Conservation (phyloP, 2,888 invertebrate genomes). For the Pterostichus niger region DNA sequence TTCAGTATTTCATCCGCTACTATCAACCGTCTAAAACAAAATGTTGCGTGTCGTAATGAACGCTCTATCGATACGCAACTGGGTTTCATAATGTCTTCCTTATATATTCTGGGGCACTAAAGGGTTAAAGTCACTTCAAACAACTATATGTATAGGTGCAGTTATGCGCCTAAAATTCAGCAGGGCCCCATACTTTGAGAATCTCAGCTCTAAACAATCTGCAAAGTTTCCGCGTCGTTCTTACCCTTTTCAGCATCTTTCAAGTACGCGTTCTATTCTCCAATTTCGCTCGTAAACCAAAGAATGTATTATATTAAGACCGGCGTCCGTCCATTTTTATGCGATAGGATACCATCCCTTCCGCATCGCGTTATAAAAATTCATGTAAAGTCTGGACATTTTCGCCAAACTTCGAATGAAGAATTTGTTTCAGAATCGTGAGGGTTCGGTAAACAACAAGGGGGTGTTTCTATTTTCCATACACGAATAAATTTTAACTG, state of each 20-base stretch:
- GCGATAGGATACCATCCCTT: background rate
- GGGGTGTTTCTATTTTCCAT: constrained; percentile 12
- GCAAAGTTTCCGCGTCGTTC: background rate
- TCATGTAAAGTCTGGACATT: constrained; percentile 25
- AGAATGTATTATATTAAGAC: constrained; percentile 44
- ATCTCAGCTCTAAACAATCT: background rate
- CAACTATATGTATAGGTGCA: no score
- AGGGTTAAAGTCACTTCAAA: no score
- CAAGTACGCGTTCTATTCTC: background rate
- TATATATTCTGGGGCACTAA: no score
- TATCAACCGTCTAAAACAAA: no score
- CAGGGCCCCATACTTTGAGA: no score
- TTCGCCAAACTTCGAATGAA: constrained; percentile 5
- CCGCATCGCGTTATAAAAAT: constrained; percentile 29
- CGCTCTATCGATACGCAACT: no score
- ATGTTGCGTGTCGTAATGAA: no score
- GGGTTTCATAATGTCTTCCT: no score
- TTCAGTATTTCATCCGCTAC: no score
- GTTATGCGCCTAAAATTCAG: no score
- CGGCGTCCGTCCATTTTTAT: constrained; percentile 1
- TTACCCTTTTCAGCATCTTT: background rate
- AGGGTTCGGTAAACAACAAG: constrained; percentile 17
- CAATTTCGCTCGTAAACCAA: constrained; percentile 45
- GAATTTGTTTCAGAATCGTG: background rate
- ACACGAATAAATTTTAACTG: constrained; percentile 26